Evolutionary conservation across 1,140 invertebrate genomes (phyloP), one percentile per base, ranked within the genome.

Genomic region (Lutraria rhynchaena): DNA sequence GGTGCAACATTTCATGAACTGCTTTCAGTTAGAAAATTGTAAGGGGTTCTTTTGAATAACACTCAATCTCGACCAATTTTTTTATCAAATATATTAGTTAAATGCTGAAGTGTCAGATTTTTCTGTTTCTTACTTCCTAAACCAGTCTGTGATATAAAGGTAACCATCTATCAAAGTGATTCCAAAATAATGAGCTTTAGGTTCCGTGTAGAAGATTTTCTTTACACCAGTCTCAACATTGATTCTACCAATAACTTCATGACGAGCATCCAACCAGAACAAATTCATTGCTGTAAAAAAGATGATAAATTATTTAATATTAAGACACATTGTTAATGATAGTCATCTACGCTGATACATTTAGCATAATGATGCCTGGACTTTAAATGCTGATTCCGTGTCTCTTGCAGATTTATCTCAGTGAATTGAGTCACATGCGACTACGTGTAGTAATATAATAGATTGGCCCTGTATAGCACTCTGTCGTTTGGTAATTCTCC

Each of bases 131-230:
- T 82, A 88, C 86, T 86, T 87, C 41, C 81, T 77, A 41, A 82
- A 83, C 90, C 89, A 90, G 78, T 91, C 90, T 22, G 88, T 88
- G 51, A 90, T 77, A 82, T 90, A 91, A n/a, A 91, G 74, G 60
- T 87, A 90, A 22, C 86, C 83, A 2, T 83, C 88, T 71, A 85
- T 75, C 31, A 87, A 51, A 49, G 96, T 95, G n/a, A 98, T 91
- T 0, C 96, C 96, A 85, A 97, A 98, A 0, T 96, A 96, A 93
- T 97, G 96, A 5, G 95, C 94, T 0, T 95, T 93, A 31, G 95
- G 93, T 1, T 92, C 94, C 15, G 96, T 90, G 4, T 97, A 83
- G 24, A 92, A 61, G 4, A 85, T 51, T 19, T 87, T 74, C 19
- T 84, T 82, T 7, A n/a, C 73, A 1, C 67, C 35, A 2, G 89